phyloP scores from a whole-genome alignment of 1,140 invertebrate species.

The Cydia amplana region DNA sequence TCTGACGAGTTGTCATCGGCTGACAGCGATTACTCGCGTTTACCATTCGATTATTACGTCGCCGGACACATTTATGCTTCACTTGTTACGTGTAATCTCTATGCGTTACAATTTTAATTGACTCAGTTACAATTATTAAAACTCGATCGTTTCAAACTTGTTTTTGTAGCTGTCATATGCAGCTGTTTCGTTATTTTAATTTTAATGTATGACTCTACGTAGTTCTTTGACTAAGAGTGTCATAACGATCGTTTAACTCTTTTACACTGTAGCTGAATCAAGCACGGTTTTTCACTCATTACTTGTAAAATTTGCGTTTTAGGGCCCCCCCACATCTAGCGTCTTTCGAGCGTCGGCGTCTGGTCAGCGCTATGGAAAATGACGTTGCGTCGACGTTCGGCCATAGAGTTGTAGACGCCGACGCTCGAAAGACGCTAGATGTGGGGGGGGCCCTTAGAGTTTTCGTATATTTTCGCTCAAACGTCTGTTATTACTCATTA shows the following conservation, averaged over 20 bases:
- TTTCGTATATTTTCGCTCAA: too few species aligned
- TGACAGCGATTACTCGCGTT: conserved; percentile 37
- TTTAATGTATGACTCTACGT: not conserved
- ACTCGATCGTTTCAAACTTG: conserved; percentile 43
- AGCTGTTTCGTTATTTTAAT: conserved; percentile 31
- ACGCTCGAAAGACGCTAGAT: too few species aligned
- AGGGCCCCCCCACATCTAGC: too few species aligned
- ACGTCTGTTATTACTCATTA: too few species aligned
- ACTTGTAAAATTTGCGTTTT: not conserved
- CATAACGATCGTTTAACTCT: not conserved
- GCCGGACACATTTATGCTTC: conserved; percentile 42
- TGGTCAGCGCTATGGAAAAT: too few species aligned
- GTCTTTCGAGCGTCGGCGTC: too few species aligned
- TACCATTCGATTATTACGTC: conserved; percentile 39
- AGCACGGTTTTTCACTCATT: not conserved
- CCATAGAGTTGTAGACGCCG: too few species aligned
- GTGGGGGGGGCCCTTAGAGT: too few species aligned
- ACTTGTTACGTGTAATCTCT: conserved; percentile 44
- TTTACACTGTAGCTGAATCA: not conserved
- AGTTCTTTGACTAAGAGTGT: too few species aligned
- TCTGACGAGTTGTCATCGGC: conserved; percentile 36
- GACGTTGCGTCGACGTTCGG: too few species aligned
- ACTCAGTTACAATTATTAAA: conserved; percentile 41
- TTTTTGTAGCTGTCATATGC: conserved; percentile 35
- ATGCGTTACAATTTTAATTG: conserved; percentile 32